Evolutionary conservation across 2,113 vertebrate species (phyloP).

Genomic region (Rafetus swinhoei): DNA sequence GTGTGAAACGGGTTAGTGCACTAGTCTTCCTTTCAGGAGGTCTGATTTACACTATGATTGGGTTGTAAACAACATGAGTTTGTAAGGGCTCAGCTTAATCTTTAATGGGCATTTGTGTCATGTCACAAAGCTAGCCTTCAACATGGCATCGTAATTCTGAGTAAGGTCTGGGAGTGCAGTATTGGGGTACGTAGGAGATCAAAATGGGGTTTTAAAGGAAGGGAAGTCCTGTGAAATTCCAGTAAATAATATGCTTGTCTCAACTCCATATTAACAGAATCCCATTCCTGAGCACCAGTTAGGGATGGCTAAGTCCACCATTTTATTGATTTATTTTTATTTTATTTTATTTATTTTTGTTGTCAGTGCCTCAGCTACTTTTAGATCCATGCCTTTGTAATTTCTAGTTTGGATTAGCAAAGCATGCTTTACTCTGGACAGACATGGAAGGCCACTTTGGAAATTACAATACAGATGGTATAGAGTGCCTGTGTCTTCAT

Average conservation of each 20-base stretch:
- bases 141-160: too few species aligned
- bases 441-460: not conserved
- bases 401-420: not conserved
- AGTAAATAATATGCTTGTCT: too few species aligned
- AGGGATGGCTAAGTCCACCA: not conserved
- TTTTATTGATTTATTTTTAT: too few species aligned
- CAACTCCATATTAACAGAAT: too few species aligned
- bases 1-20: not conserved
- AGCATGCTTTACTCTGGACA: not conserved
- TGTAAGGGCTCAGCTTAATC: not conserved
- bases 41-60: not conserved
- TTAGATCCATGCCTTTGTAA: not conserved
- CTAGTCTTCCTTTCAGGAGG: not conserved
- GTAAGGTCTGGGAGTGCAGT: too few species aligned
- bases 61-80: not conserved
- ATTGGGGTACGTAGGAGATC: too few species aligned
- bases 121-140: not conserved
- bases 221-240: too few species aligned
- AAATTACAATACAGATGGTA: too few species aligned
- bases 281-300: too few species aligned
- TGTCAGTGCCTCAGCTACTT: not conserved
- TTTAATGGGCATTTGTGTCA: not conserved
- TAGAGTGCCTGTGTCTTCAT: not conserved
- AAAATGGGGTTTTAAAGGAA: too few species aligned
- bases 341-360: not conserved